Evolutionary conservation across 2,113 vertebrate genomes (phyloP), one percentile per base, ranked within the genome.

Genomic region (Rhabdomys dilectus): DNA sequence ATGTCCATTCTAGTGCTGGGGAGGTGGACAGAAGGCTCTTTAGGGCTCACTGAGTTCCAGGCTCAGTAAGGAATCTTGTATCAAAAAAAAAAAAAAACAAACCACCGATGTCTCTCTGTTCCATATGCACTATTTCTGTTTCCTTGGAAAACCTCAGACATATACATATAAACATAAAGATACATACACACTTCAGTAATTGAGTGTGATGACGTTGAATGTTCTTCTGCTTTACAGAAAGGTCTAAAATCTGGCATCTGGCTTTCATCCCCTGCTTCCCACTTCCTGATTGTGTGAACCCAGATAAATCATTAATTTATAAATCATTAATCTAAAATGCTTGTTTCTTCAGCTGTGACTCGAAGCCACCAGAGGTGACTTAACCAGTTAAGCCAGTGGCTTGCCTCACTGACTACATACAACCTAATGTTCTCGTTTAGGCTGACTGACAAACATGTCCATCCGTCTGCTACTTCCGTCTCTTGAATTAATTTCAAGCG

Each of bases 221-320:
- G 29, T 12, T 48, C 6, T 68, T 42, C 58, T 80, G 45, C 31
- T 89, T 93, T 90, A 75, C 58, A 89, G 62, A 45, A 94, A 94
- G 36, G 8, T 89, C 85, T 92, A 84, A 96, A 39, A 88, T 84
- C 76, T 88, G 60, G 77, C 84, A 13, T 12, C 62, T 66, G 45
- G 19, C 31, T 87, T 62, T 84, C 31, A 64, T 39, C 42, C 58
- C 60, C 58, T 11, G 58, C 3, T 45, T 45, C 81, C 39, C 15
- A 85, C 39, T 64, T 64, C 81, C 81, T 85, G 64, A 34, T 19
- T 93, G 10, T 62, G 5, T n/a, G 76, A 88, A 62, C 36, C 88
- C 76, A 21, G 51, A 68, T 91, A 77, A 95, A 88, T 72, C 42
- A 92, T 85, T 84, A 85, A 88, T 72, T n/a, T n/a, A 68, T 91